Conservation (phyloP, 1,140 invertebrate genomes). For the Parapsyche elsis region DNA sequence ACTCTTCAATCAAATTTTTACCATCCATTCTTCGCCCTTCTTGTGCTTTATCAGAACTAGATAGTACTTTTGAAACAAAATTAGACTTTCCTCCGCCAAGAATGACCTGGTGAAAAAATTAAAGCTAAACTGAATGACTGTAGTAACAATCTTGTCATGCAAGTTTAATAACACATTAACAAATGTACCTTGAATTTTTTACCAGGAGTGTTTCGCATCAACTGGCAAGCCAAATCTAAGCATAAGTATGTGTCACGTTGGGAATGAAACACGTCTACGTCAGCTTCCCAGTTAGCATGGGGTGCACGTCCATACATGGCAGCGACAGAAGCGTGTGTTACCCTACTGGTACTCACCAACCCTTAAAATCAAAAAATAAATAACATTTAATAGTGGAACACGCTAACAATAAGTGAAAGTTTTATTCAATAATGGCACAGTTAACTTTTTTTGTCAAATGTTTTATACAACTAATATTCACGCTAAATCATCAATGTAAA, state of each 20-base stretch:
- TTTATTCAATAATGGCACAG: background rate
- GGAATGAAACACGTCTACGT: conserved; percentile 68
- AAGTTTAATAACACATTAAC: background rate
- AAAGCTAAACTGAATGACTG: background rate
- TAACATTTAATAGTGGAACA: too few species aligned
- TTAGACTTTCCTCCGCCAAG: conserved; percentile 66
- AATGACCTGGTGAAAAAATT: conserved; percentile 61
- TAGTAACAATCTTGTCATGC: background rate
- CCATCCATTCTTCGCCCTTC: conserved; percentile 59
- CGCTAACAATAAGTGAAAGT: too few species aligned
- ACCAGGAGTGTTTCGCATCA: conserved; percentile 71
- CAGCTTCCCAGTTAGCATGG: conserved; percentile 84
- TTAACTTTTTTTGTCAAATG: background rate
- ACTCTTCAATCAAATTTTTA: conserved; percentile 66
- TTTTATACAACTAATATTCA: background rate
- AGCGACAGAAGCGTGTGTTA: conserved; percentile 81
- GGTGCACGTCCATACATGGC: conserved; percentile 82
- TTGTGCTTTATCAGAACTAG: conserved; percentile 14
- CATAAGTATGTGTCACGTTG: conserved; percentile 63
- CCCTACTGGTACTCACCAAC: conserved; percentile 77
- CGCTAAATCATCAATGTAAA: background rate
- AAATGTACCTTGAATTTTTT: conserved; percentile 64
- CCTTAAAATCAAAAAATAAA: conserved; percentile 59
- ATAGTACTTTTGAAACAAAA: conserved; percentile 59
- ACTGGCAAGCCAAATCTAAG: conserved; percentile 70